phyloP scores from a whole-genome alignment of 2,113 vertebrate species.

The Vanacampus margaritifer region DNA sequence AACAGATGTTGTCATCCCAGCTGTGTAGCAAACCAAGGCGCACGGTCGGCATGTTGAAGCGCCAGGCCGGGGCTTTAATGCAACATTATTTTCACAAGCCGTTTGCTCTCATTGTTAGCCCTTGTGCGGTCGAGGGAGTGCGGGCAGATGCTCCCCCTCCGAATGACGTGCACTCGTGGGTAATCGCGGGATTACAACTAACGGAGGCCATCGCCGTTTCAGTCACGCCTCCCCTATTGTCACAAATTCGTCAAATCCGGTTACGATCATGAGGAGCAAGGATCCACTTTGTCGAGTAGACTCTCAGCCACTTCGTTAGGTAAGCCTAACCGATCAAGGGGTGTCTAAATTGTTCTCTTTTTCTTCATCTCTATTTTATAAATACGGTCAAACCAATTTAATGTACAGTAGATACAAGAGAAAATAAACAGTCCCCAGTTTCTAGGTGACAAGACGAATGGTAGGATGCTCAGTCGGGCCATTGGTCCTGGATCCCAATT shows the following conservation, averaged over 20 bases:
- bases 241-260: slow-evolving; percentile 1
- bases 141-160: slow-evolving; percentile 38
- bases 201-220: slow-evolving; percentile 19
- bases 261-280: not conserved
- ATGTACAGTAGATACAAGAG: not conserved
- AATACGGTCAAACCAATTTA: not conserved
- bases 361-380: too few species aligned
- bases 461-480: not conserved
- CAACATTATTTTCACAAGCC: slow-evolving; percentile 51
- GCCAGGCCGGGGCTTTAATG: slow-evolving; percentile 45
- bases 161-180: slow-evolving; percentile 21
- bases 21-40: slow-evolving; percentile 29
- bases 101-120: slow-evolving; percentile 51
- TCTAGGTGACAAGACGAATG: not conserved
- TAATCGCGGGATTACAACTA: slow-evolving; percentile 51
- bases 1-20: slow-evolving; percentile 60
- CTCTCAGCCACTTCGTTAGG: too few species aligned
- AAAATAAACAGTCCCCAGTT: not conserved
- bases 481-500: too few species aligned
- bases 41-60: slow-evolving; percentile 33
- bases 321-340: too few species aligned
- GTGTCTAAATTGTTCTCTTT: not conserved
- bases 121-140: slow-evolving; percentile 30
- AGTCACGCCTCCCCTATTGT: slow-evolving; percentile 19
- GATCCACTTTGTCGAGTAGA: not conserved